These are phyloP conservation scores for Lophius americanus DNA, from an alignment of 2,797 vertebrate species.

Conservation along the genomic window DNA sequence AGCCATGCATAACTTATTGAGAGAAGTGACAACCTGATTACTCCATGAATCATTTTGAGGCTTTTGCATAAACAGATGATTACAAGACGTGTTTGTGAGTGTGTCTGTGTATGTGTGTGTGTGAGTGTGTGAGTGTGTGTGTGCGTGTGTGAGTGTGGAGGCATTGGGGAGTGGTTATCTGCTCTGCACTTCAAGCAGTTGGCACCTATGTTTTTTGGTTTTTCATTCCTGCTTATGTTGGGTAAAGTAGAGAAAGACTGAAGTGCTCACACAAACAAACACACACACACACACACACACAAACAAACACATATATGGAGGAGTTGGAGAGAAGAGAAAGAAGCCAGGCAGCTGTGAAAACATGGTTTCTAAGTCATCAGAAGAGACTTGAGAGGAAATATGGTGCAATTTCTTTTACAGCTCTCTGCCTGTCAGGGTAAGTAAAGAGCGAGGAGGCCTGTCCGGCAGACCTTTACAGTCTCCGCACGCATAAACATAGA, in stretches of 20 bases:
- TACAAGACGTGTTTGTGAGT: conserved; percentile 36
- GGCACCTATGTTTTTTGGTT: conserved; percentile 40
- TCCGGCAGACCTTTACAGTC: conserved; percentile 59
- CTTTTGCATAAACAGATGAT: conserved; percentile 76
- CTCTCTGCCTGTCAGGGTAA: conserved; percentile 62
- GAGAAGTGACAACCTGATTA: conserved; percentile 83
- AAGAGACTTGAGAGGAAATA: conserved; percentile 70
- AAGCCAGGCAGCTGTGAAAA: conserved; percentile 66
- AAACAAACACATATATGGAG: conserved; percentile 25
- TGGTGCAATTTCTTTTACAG: conserved; percentile 62
- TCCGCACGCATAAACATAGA: conserved; percentile 34
- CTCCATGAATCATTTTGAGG: conserved; percentile 56
- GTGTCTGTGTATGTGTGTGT: background rate
- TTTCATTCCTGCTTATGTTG: conserved; percentile 26
- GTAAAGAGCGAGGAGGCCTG: conserved; percentile 52
- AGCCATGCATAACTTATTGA: conserved; percentile 77
- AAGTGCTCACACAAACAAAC: no score
- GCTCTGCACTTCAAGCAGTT: conserved; percentile 39
- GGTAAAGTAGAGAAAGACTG: conserved; percentile 5
- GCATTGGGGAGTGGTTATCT: no score
- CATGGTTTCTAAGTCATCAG: conserved; percentile 63
- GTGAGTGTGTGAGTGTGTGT: no score
- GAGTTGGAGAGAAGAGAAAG: conserved; percentile 39
- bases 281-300: conserved; percentile 8
- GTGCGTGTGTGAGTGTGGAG: conserved; percentile 19